Evolutionary conservation across 2,888 invertebrate genomes (phyloP).

Genomic region (Chrysolina haemoptera): DNA sequence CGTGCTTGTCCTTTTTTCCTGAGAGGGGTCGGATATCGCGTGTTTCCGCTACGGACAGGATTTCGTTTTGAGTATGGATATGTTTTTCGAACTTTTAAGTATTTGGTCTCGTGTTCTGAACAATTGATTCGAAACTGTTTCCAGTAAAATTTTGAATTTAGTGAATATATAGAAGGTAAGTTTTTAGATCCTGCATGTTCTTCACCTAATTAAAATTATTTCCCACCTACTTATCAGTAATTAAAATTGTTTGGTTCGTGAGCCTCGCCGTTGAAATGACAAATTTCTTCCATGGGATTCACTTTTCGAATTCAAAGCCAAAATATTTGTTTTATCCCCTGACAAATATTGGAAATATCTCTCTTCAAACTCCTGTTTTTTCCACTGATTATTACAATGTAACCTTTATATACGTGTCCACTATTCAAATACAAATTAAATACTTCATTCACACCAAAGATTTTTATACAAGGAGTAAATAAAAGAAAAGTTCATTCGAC

Average conservation of each 20-base stretch:
- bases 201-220: too few relatives aligned
- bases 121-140: slow-evolving; percentile 7
- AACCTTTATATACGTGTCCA: too few relatives aligned
- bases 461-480: too few relatives aligned
- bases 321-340: too few relatives aligned
- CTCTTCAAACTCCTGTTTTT: too few relatives aligned
- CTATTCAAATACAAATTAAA: too few relatives aligned
- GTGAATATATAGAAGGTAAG: slow-evolving; percentile 29
- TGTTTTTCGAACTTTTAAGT: slow-evolving; percentile 1
- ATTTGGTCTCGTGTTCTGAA: slow-evolving; percentile 20
- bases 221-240: too few relatives aligned
- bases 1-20: slow-evolving; percentile 35
- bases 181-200: slow-evolving; percentile 26
- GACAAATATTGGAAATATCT: too few relatives aligned
- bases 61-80: slow-evolving; percentile 25
- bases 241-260: not conserved
- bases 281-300: not conserved
- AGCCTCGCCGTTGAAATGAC: not conserved
- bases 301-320: not conserved
- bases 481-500: too few relatives aligned
- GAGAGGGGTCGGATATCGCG: slow-evolving; percentile 34
- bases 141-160: slow-evolving; percentile 1
- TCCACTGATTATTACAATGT: too few relatives aligned
- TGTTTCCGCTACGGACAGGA: slow-evolving; percentile 23
- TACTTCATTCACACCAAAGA: too few relatives aligned